Evolutionary conservation across 2,113 vertebrate species (phyloP), one percentile per base, ranked within the genome.

Genomic region (Cololabis saira): DNA sequence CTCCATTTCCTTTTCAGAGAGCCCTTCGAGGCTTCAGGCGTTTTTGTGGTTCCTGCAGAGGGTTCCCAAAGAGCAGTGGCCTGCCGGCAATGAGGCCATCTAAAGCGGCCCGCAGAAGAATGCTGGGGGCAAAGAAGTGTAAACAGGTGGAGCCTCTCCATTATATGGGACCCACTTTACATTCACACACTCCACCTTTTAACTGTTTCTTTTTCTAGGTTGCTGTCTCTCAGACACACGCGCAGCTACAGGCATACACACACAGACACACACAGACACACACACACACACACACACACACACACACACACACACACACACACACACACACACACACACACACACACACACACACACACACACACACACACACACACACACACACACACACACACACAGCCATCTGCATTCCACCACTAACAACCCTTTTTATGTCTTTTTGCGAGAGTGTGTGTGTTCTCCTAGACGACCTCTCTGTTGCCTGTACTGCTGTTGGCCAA

Each of bases 61-160:
- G 80, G 75, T 71, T 87, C 84, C 78, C 94, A 91, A 92, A 92
- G 93, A 91, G 93, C 82, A 86, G 89, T 90, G 87, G 84, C 81
- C 86, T 86, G 82, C 81, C 71, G 59, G 66, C 78, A 74, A 84
- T 54, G 53, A 96, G 94, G 91, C 91, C 90, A 94, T 96, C 93
- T 74, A 87, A 91, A 92, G 89, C 90, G 89, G 87, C 87, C 92
- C 83, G 90, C 91, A 87, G 88, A 84, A 93, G 92, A 93, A 92
- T 92, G 92, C 91, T 81, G 71, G 87, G 93, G 92, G 93, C 90
- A 80, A 78, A 92, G 93, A 91, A 93, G 94, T 93, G 94, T 94
- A 96, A 97, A 97, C 95, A 96, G 95, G 95, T 96, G 95, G 90
- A 89, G 27, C 75, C 74, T 78, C 83, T 93, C 92, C 89, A 95